Conservation (phyloP, 2,888 invertebrate species). For the Dicroscelio sp. region DNA sequence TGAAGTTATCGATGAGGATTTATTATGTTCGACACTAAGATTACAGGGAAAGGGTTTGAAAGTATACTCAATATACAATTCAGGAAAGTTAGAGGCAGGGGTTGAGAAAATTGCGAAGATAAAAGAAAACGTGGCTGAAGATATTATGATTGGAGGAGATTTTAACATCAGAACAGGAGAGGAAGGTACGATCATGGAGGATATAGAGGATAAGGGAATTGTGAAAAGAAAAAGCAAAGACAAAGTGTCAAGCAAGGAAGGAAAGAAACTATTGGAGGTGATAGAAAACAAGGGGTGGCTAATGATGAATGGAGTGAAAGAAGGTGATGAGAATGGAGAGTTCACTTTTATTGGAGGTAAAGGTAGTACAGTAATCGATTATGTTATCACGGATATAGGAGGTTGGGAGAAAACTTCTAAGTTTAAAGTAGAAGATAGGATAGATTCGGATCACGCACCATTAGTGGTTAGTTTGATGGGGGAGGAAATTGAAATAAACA, state of each 20-base stretch:
- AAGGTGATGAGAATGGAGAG: not conserved
- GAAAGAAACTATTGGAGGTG: not conserved
- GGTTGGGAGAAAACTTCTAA: conserved; percentile 23
- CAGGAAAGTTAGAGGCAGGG: not conserved
- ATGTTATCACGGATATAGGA: not conserved
- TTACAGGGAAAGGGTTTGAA: not conserved
- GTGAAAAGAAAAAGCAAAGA: conserved; percentile 14
- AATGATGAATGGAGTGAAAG: not conserved
- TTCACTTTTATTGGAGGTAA: not conserved
- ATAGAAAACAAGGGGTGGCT: not conserved
- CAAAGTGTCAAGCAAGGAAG: not conserved
- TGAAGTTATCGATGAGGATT: no score
- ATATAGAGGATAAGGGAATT: not conserved
- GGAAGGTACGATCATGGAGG: not conserved
- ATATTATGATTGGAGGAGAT: conserved; percentile 37
- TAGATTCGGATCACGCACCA: conserved; percentile 44
- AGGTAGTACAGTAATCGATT: not conserved
- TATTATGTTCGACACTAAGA: not conserved
- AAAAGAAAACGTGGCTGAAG: not conserved
- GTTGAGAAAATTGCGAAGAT: not conserved
- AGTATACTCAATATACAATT: conserved; percentile 4
- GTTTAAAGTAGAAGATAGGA: not conserved
- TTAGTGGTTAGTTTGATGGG: not conserved
- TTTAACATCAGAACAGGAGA: conserved; percentile 31
- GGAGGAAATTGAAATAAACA: not conserved